Percentiles rank a stretch among this genome's conserved stretches.
phyloP scores from a whole-genome alignment of 1,140 invertebrate species.

The Hylaeus volcanicus region DNA sequence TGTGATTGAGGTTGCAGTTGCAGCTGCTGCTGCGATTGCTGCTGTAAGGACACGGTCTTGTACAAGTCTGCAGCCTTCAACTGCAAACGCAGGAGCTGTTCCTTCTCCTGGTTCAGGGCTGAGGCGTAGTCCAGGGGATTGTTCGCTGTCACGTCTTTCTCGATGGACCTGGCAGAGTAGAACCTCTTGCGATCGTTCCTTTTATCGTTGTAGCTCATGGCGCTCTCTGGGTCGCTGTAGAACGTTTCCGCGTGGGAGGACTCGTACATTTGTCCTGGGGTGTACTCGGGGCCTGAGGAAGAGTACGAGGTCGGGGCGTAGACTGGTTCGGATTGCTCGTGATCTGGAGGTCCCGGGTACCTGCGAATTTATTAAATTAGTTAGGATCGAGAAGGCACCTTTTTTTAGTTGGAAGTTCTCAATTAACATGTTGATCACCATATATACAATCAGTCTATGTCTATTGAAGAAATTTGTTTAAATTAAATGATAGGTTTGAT shows the following conservation, averaged over 20 bases:
- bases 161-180: slow-evolving; percentile 49
- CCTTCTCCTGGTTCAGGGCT: neutral
- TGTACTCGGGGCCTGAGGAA: neutral
- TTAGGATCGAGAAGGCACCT: neutral
- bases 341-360: slow-evolving; percentile 4
- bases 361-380: slow-evolving; percentile 10
- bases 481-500: too few species aligned
- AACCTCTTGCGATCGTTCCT: slow-evolving; percentile 38
- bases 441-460: too few species aligned
- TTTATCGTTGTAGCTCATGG: slow-evolving; percentile 14
- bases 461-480: too few species aligned
- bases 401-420: neutral
- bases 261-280: slow-evolving; percentile 19
- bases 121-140: slow-evolving; percentile 7
- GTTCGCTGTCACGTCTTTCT: slow-evolving; percentile 35
- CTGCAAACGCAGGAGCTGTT: neutral
- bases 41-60: neutral
- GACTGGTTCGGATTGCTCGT: slow-evolving; percentile 1
- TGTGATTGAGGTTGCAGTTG: neutral
- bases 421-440: too few species aligned
- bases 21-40: too few species aligned
- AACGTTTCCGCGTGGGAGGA: slow-evolving; percentile 5
- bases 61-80: slow-evolving; percentile 5
- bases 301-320: slow-evolving; percentile 31
- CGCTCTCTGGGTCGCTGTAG: slow-evolving; percentile 38